A percentile compares a stretch with the other conserved stretches of the same genome.
These are phyloP conservation scores for Rhinolophus sinicus DNA, from an alignment of 2,113 vertebrate species.

Conservation along the genomic window DNA sequence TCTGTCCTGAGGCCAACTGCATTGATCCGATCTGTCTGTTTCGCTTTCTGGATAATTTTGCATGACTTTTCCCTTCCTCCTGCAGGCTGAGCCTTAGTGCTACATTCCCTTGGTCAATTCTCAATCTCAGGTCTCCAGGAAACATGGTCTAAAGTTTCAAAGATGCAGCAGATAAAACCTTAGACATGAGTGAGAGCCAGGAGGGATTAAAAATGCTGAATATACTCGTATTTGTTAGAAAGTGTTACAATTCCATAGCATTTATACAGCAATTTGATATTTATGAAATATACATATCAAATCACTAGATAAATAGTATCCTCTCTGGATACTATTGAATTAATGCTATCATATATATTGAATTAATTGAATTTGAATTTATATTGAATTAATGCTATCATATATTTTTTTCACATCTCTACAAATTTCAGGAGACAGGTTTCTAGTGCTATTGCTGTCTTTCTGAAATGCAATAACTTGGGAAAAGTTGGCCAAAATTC, in stretches of 20 bases:
- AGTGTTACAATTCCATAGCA: background rate
- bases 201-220: background rate
- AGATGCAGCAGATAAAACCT: conserved; percentile 11
- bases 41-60: conserved; percentile 11
- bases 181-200: background rate
- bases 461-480: background rate
- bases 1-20: background rate
- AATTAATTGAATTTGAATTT: background rate
- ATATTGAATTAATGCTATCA: background rate
- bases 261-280: background rate
- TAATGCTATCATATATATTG: background rate
- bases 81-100: background rate
- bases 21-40: background rate
- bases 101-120: background rate
- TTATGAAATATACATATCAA: conserved; percentile 11
- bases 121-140: conserved; percentile 18
- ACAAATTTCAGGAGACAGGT: background rate
- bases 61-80: background rate
- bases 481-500: background rate
- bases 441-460: background rate
- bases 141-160: conserved; percentile 53
- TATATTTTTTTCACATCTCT: background rate
- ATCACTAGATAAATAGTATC: background rate
- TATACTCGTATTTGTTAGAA: background rate
- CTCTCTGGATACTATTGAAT: background rate